A percentile compares a stretch with the other conserved stretches of the same genome.
These are phyloP conservation scores for Polyommatus iphigenia DNA, from an alignment of 2,888 invertebrate species.

Conservation along the genomic window DNA sequence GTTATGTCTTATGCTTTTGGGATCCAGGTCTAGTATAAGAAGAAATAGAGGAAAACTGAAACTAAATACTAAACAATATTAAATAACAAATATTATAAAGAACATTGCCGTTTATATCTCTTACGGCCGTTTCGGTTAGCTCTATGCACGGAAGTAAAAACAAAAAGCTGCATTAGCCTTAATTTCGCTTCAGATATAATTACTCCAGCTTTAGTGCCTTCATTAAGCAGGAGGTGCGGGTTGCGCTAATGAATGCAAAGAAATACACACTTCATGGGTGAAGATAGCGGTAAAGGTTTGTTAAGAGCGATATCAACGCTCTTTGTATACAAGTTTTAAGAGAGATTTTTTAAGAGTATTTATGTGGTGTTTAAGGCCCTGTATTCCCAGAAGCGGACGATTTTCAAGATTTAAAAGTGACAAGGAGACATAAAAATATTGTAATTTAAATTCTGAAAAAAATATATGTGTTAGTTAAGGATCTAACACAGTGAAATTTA, in stretches of 20 bases:
- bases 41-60: background rate
- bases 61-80: background rate
- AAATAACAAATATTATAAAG: background rate
- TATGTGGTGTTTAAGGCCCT: background rate
- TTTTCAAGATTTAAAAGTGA: too few species aligned
- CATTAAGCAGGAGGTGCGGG: constrained; percentile 16
- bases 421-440: too few species aligned
- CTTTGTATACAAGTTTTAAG: background rate
- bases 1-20: too few species aligned
- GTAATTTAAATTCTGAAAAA: too few species aligned
- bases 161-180: constrained; percentile 31
- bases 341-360: background rate
- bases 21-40: too few species aligned
- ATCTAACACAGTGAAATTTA: too few species aligned
- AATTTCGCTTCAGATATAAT: constrained; percentile 29
- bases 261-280: constrained; percentile 1
- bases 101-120: constrained; percentile 19
- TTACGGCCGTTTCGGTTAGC: constrained; percentile 5
- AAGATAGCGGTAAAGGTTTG: background rate
- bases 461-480: too few species aligned
- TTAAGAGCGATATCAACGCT: background rate
- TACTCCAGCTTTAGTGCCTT: constrained; percentile 29
- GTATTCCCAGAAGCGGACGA: too few species aligned
- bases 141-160: constrained; percentile 18
- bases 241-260: constrained; percentile 27